Evolutionary conservation across 2,113 vertebrate genomes (phyloP).

Genomic region (Murina feae): DNA sequence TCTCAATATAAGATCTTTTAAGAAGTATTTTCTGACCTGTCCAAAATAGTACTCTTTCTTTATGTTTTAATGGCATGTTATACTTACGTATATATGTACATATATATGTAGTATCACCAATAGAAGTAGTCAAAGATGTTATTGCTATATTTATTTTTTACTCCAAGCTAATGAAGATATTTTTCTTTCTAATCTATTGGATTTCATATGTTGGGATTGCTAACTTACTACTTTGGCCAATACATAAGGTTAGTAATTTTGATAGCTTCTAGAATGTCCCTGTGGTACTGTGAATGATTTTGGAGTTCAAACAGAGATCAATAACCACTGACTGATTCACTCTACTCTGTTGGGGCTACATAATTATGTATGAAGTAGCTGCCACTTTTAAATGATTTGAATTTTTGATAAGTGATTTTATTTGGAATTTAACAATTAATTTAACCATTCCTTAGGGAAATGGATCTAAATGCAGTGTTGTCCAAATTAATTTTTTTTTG

Average conservation of each 20-base stretch:
- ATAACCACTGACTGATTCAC: background rate
- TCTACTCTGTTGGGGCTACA: background rate
- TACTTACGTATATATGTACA: background rate
- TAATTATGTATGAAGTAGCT: background rate
- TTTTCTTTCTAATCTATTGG: background rate
- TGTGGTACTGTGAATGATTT: background rate
- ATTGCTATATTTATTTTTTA: background rate
- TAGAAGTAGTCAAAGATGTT: background rate
- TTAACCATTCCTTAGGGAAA: background rate
- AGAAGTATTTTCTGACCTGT: background rate
- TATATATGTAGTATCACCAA: background rate
- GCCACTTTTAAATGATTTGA: background rate
- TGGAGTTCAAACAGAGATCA: background rate
- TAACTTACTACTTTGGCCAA: background rate
- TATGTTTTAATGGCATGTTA: background rate
- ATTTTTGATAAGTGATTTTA: background rate
- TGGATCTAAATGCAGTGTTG: background rate
- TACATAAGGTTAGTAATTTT: background rate
- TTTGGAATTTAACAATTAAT: constrained; percentile 15
- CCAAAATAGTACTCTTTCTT: background rate
- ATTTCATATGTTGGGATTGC: background rate
- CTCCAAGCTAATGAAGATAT: background rate
- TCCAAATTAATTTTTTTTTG: constrained; percentile 37
- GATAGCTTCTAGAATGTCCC: background rate
- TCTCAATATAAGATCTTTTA: background rate